These are phyloP conservation scores for Rosalia funebris DNA, from an alignment of 2,888 invertebrate species.

Conservation along the genomic window DNA sequence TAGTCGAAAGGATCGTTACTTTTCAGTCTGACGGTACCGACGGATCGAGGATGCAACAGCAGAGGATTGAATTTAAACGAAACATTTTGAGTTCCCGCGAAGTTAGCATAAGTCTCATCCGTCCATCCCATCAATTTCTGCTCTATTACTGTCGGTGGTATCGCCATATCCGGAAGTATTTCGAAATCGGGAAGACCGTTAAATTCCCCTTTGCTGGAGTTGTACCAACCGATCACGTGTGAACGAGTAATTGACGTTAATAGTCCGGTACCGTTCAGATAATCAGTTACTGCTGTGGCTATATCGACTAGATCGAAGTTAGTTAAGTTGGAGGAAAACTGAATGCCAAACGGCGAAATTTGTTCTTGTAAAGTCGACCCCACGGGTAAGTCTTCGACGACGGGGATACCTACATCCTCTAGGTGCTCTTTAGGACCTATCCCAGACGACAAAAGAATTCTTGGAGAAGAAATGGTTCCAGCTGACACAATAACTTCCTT, in stretches of 20 bases:
- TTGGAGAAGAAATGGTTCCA: conserved; percentile 73
- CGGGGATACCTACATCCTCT: conserved; percentile 41
- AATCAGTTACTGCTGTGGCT: conserved; percentile 70
- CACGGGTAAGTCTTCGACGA: conserved; percentile 39
- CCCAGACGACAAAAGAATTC: conserved; percentile 72
- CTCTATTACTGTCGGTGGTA: conserved; percentile 38
- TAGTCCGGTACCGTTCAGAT: conserved; percentile 31
- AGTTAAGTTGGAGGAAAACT: conserved; percentile 39
- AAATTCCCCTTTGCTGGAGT: conserved; percentile 26
- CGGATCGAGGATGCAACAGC: conserved; percentile 37
- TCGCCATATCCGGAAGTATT: conserved; percentile 64
- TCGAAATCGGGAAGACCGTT: conserved; percentile 43
- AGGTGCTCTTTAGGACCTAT: conserved; percentile 73
- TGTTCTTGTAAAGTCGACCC: conserved; percentile 43
- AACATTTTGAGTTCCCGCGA: too few species aligned
- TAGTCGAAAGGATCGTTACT: conserved; percentile 39
- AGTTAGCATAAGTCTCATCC: conserved; percentile 49
- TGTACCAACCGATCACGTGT: conserved; percentile 37
- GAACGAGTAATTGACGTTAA: conserved; percentile 23
- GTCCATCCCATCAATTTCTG: conserved; percentile 42
- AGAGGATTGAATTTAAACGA: too few species aligned
- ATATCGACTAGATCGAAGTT: conserved; percentile 22
- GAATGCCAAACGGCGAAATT: conserved; percentile 32
- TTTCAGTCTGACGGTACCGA: conserved; percentile 37
- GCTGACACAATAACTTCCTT: conserved; percentile 70